Percentiles rank a stretch among this genome's conserved stretches.
phyloP scores from a whole-genome alignment of 2,888 invertebrate genomes.

The Caenorhabditis doughertyi region DNA sequence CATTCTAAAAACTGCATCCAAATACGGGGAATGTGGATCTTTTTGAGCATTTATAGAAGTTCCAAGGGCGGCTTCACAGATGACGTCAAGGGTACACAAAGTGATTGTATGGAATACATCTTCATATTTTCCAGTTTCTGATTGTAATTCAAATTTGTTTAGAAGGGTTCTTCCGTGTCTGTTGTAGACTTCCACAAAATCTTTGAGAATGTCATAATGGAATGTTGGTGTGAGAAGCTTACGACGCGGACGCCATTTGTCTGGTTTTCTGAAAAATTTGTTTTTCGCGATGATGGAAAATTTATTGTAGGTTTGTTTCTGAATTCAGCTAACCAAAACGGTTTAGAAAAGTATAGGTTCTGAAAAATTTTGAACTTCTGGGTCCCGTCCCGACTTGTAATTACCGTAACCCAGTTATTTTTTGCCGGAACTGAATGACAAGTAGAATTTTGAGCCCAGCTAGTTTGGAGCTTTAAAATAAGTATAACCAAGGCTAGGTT shows the following conservation, averaged over 20 bases:
- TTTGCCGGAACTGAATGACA: too few species aligned
- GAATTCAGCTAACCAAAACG: too few species aligned
- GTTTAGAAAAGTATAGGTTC: too few species aligned
- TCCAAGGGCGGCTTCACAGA: conserved; percentile 83
- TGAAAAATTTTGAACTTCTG: too few species aligned
- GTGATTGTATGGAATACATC: conserved; percentile 81
- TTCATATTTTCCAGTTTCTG: conserved; percentile 69
- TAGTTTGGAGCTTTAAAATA: too few species aligned
- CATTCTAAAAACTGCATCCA: conserved; percentile 82
- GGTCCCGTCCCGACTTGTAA: too few species aligned
- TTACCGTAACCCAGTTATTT: too few species aligned
- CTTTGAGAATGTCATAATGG: conserved; percentile 84
- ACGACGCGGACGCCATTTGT: conserved; percentile 84
- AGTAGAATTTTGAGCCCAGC: too few species aligned
- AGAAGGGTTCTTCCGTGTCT: conserved; percentile 83
- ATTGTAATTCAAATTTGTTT: conserved; percentile 74
- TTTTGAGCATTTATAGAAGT: conserved; percentile 80
- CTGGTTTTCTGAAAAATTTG: conserved; percentile 77
- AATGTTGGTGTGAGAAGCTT: conserved; percentile 84
- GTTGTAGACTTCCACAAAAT: conserved; percentile 84
- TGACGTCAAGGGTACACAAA: conserved; percentile 84
- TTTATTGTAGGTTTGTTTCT: too few species aligned
- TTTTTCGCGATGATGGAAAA: not conserved
- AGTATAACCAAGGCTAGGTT: too few species aligned
- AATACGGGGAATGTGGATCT: conserved; percentile 77